Conservation (phyloP, 2,113 vertebrate genomes). For the Gambusia holbrooki region DNA sequence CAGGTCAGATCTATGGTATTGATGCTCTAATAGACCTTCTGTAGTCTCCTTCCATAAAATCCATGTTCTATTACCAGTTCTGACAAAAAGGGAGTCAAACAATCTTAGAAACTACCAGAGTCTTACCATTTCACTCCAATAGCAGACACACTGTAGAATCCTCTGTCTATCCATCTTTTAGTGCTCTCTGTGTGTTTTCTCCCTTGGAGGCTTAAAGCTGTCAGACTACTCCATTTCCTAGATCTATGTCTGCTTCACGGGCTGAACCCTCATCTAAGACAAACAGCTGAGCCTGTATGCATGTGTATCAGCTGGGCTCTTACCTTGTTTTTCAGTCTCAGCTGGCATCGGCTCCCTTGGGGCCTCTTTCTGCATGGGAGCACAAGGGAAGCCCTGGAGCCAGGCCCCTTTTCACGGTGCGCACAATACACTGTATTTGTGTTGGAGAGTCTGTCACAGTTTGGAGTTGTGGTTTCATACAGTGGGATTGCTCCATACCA, state of each 20-base stretch:
- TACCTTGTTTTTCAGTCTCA: conserved; percentile 85
- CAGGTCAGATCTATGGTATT: conserved; percentile 51
- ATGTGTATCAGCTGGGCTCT: conserved; percentile 78
- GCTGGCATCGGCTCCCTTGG: conserved; percentile 78
- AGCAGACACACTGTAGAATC: conserved; percentile 46
- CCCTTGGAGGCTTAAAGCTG: conserved; percentile 57
- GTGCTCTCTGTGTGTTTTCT: conserved; percentile 32
- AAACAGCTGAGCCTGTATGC: conserved; percentile 74
- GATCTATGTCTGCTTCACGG: conserved; percentile 47
- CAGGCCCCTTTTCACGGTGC: conserved; percentile 21
- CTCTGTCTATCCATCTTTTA: conserved; percentile 56
- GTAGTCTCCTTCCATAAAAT: conserved; percentile 37
- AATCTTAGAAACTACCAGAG: conserved; percentile 51
- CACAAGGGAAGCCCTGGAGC: conserved; percentile 74
- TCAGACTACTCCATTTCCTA: conserved; percentile 52
- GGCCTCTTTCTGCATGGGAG: conserved; percentile 76
- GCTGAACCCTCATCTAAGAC: conserved; percentile 68
- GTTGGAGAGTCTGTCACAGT: conserved; percentile 53
- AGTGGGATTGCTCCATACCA: conserved; percentile 54
- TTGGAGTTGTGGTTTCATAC: conserved; percentile 61
- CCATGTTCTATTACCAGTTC: conserved; percentile 37
- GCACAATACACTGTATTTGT: conserved; percentile 24
- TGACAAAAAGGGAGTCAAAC: conserved; percentile 56
- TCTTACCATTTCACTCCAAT: conserved; percentile 72
- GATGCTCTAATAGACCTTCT: conserved; percentile 35